Conservation (phyloP, 2,113 vertebrate species). For the Scomber scombrus region DNA sequence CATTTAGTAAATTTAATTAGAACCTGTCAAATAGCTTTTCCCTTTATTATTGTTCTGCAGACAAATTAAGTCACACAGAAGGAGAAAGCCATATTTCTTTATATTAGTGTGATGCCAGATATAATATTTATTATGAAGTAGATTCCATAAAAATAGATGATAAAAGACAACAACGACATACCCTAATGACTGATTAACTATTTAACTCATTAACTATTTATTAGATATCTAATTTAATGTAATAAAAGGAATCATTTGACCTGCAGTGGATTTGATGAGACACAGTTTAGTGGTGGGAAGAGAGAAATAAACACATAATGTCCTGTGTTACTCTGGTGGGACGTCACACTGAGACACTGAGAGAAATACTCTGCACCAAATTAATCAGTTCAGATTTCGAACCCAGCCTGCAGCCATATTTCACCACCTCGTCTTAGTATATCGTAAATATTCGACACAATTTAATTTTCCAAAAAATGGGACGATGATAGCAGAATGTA, state of each 20-base stretch:
- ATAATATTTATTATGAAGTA: neutral
- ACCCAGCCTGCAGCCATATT: slow-evolving; percentile 24
- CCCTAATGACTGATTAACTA: neutral
- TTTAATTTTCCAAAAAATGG: slow-evolving; percentile 55
- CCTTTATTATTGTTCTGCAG: slow-evolving; percentile 1
- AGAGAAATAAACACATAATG: neutral
- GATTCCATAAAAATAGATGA: neutral
- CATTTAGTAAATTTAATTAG: slow-evolving; percentile 41
- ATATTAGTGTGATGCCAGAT: neutral
- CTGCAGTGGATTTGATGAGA: no score
- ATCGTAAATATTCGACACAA: slow-evolving; percentile 64
- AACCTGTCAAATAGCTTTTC: slow-evolving; percentile 2
- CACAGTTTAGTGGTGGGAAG: neutral
- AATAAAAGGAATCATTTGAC: neutral
- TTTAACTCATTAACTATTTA: no score
- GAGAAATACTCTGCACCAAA: neutral
- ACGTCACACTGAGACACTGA: slow-evolving; percentile 5
- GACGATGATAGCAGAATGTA: slow-evolving; percentile 44
- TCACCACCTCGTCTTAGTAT: slow-evolving; percentile 10
- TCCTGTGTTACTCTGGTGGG: neutral
- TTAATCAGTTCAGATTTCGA: slow-evolving; percentile 37
- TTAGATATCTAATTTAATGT: neutral
- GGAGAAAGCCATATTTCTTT: neutral
- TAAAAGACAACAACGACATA: neutral
- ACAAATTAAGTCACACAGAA: neutral